phyloP scores from a whole-genome alignment of 2,888 invertebrate genomes.

The Bellardia pandia region DNA sequence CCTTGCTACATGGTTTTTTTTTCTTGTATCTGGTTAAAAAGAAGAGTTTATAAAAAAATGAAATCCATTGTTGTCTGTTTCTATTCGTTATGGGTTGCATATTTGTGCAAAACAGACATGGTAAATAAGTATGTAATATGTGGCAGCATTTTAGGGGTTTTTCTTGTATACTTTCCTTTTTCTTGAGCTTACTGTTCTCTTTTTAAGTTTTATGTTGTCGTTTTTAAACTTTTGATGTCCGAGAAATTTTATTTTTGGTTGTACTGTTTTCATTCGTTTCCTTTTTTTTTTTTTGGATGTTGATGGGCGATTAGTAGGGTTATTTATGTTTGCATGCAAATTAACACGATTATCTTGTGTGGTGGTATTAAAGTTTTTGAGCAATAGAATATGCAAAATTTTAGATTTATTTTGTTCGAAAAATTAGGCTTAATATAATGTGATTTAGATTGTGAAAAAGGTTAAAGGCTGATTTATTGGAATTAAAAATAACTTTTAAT shows the following conservation, averaged over 20 bases:
- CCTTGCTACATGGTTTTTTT: neutral
- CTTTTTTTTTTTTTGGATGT: neutral
- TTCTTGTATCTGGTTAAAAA: neutral
- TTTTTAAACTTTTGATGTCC: slow-evolving; percentile 41
- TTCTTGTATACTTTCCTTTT: slow-evolving; percentile 18
- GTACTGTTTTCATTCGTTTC: neutral
- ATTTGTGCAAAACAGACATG: neutral
- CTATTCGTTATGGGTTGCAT: neutral
- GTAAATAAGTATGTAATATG: neutral
- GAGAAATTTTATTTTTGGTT: slow-evolving; percentile 13
- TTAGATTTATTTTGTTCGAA: neutral
- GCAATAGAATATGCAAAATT: neutral
- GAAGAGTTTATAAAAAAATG: slow-evolving; percentile 14
- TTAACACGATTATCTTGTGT: slow-evolving; percentile 30
- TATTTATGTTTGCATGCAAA: slow-evolving; percentile 27
- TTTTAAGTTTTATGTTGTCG: neutral
- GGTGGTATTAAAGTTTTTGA: slow-evolving; percentile 19
- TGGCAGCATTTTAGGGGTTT: neutral
- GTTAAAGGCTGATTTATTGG: no score
- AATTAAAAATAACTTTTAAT: no score
- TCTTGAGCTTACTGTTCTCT: neutral
- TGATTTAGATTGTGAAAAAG: no score
- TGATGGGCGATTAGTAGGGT: slow-evolving; percentile 43
- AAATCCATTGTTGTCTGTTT: slow-evolving; percentile 33
- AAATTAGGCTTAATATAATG: neutral